Percentiles rank a stretch among this genome's conserved stretches.
Conservation (phyloP, 2,888 invertebrate genomes). For the Ormyrus nitidulus region DNA sequence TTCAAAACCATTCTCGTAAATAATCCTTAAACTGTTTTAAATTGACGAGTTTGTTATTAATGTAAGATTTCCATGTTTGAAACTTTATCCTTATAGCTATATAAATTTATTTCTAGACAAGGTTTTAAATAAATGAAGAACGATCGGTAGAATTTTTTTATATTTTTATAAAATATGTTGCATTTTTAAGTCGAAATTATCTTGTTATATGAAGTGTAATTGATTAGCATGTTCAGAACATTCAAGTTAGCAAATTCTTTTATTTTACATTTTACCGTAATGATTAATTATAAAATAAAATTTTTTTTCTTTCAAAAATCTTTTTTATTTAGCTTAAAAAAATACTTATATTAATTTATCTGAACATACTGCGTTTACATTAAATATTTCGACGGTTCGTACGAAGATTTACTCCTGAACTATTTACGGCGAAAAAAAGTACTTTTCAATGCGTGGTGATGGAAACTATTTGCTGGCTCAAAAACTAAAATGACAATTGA, state of each 20-base stretch:
- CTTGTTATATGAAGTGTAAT: constrained; percentile 11
- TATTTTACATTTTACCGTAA: background rate
- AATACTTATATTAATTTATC: no score
- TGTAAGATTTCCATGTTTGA: constrained; percentile 27
- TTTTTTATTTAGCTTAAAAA: no score
- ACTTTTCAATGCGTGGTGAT: no score
- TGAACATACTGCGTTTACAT: no score
- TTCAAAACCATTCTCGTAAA: constrained; percentile 7
- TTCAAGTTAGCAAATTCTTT: constrained; percentile 1
- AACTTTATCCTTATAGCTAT: background rate
- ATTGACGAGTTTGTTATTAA: constrained; percentile 32
- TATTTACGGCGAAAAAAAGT: no score
- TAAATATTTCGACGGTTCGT: no score
- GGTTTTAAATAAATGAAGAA: no score
- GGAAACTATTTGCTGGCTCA: no score
- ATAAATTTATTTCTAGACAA: no score
- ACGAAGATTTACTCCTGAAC: no score
- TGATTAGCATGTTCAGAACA: constrained; percentile 15
- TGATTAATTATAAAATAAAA: background rate
- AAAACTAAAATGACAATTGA: no score
- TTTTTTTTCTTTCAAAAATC: background rate
- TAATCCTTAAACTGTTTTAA: constrained; percentile 16
- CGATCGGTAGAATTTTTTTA: no score
- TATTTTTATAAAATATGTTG: background rate
- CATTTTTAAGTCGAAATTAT: background rate